Evolutionary conservation across 35 echinoderm and acorn worm species (phyloP).

Genomic region (Anneissia japonica): DNA sequence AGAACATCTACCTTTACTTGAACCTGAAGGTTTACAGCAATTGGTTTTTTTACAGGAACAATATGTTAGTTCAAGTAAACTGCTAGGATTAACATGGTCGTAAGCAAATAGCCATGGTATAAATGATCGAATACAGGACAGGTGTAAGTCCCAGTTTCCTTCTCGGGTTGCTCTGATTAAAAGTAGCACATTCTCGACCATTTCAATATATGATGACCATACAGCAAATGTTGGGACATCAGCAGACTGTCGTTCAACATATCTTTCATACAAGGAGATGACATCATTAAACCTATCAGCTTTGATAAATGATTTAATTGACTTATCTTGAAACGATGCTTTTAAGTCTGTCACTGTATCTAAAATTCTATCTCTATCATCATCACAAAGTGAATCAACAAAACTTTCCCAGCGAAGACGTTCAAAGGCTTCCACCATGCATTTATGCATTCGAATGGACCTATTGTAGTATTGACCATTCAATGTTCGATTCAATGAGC

Average conservation of each 20-base stretch:
- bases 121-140: not conserved
- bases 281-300: not conserved
- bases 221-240: constrained; percentile 22
- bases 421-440: constrained; percentile 14
- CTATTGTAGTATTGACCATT: constrained; percentile 44
- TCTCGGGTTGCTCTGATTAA: constrained; percentile 10
- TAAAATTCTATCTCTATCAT: not conserved
- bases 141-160: not conserved
- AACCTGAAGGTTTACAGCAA: too few species aligned
- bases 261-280: not conserved
- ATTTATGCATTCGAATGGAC: constrained; percentile 2
- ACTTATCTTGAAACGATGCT: not conserved
- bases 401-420: constrained; percentile 26
- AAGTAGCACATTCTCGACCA: constrained; percentile 14
- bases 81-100: too few species aligned
- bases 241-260: not conserved
- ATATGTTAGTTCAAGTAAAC: too few species aligned
- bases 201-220: constrained; percentile 25
- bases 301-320: not conserved
- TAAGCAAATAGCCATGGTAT: constrained; percentile 26
- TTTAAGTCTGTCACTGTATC: not conserved
- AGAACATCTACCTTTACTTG: too few species aligned
- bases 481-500: constrained; percentile 49
- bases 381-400: constrained; percentile 6
- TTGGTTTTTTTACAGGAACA: too few species aligned